A percentile compares a stretch with the other conserved stretches of the same genome.
Conservation (phyloP, 2,113 vertebrate species). For the Nestor notabilis region DNA sequence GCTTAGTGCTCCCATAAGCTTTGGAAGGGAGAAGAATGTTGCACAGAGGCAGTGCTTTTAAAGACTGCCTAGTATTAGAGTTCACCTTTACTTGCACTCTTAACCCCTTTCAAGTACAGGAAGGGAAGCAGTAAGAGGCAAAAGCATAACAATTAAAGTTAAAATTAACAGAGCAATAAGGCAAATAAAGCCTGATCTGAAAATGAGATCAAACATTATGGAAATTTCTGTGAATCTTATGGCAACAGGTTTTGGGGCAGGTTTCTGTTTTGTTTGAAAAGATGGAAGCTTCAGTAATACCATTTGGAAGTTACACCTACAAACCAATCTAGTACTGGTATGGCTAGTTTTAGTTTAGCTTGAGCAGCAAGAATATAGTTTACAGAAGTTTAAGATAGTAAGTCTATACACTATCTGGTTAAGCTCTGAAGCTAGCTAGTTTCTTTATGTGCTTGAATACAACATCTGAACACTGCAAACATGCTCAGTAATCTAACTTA, state of each 20-base stretch:
- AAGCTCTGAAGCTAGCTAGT: neutral
- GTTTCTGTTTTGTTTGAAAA: neutral
- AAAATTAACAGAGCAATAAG: neutral
- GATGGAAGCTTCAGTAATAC: neutral
- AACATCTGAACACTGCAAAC: neutral
- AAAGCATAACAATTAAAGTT: neutral
- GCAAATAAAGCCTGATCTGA: neutral
- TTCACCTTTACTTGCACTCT: neutral
- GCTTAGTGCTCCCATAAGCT: neutral
- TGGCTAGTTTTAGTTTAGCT: neutral
- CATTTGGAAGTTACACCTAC: neutral
- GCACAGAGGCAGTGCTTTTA: neutral
- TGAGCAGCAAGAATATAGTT: neutral
- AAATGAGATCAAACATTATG: neutral
- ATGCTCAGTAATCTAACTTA: neutral
- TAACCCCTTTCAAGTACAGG: neutral
- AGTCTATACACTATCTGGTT: neutral
- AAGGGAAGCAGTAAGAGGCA: neutral
- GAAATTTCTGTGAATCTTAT: neutral
- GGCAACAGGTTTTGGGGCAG: neutral
- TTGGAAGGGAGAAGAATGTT: neutral
- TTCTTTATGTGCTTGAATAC: neutral
- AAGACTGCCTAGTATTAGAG: neutral
- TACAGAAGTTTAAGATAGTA: neutral
- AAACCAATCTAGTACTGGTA: neutral